Percentiles rank a stretch among this genome's conserved stretches.
Conservation (phyloP, 2,113 vertebrate genomes). For the Anguilla japonica region DNA sequence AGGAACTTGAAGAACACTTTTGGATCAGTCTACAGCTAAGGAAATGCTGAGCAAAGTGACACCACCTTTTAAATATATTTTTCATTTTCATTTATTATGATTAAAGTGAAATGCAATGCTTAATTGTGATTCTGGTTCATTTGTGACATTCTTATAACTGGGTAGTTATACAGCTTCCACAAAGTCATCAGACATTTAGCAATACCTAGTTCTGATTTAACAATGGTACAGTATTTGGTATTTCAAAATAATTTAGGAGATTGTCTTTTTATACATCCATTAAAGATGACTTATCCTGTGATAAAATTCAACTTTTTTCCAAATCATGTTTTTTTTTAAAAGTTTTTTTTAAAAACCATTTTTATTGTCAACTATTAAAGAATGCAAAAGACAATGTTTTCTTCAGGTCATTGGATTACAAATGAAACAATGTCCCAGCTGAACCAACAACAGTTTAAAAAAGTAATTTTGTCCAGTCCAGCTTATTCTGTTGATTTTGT, state of each 20-base stretch:
- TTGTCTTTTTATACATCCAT: constrained; percentile 13
- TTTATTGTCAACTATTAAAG: constrained; percentile 28
- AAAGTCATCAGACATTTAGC: no score
- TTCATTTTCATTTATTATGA: no score
- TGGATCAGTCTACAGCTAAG: no score
- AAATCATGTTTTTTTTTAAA: constrained; percentile 28
- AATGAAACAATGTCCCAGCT: constrained; percentile 46
- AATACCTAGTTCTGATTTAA: no score
- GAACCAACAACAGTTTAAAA: constrained; percentile 38
- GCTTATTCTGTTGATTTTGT: neutral
- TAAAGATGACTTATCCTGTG: constrained; percentile 49
- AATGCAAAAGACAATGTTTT: constrained; percentile 48
- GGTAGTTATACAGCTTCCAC: no score
- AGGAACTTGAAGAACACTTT: neutral
- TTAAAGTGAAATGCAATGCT: no score
- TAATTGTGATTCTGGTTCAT: no score
- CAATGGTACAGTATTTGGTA: no score
- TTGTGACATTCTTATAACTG: no score
- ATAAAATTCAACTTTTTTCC: constrained; percentile 39
- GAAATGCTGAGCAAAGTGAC: no score
- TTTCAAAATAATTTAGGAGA: no score
- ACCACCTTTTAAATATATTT: no score
- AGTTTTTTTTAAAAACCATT: neutral
- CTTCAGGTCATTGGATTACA: constrained; percentile 44
- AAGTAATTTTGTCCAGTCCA: constrained; percentile 9